phyloP scores from a whole-genome alignment of 2,797 vertebrate species.

The Limosa lapponica region DNA sequence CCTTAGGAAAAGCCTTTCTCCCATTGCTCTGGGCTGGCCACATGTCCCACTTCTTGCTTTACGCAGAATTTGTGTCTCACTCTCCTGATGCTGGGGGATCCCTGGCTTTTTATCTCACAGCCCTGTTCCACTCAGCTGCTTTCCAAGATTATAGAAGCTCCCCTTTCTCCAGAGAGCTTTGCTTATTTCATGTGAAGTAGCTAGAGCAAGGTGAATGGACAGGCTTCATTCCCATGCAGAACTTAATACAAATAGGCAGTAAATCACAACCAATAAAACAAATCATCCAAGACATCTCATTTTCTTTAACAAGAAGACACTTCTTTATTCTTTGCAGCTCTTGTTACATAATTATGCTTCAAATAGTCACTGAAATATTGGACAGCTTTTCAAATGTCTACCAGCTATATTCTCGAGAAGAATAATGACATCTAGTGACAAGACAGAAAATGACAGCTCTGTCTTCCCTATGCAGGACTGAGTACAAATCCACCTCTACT shows the following conservation, averaged over 20 bases:
- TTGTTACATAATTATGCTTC: not conserved
- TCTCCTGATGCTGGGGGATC: not conserved
- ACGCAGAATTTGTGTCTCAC: not conserved
- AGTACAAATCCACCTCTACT: not conserved
- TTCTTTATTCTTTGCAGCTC: not conserved
- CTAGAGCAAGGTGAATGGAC: not conserved
- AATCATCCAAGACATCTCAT: not conserved
- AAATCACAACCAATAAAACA: not conserved
- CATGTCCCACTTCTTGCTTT: rapidly evolving
- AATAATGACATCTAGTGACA: conserved; percentile 77
- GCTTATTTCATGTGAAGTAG: not conserved
- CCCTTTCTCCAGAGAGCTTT: not conserved
- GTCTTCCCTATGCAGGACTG: not conserved
- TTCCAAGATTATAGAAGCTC: not conserved
- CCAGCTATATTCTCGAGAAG: conserved; percentile 20
- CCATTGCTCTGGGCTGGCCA: not conserved
- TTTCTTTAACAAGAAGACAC: not conserved
- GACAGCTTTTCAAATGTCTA: not conserved
- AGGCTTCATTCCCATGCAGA: not conserved
- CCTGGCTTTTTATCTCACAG: not conserved
- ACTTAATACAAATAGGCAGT: not conserved
- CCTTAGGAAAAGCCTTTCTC: not conserved
- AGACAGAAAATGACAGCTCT: conserved; percentile 56
- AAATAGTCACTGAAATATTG: not conserved
- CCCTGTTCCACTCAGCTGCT: not conserved